Base-by-base conservation (phyloP, 2,113 vertebrate species). In the Jacana jacana region DNA sequence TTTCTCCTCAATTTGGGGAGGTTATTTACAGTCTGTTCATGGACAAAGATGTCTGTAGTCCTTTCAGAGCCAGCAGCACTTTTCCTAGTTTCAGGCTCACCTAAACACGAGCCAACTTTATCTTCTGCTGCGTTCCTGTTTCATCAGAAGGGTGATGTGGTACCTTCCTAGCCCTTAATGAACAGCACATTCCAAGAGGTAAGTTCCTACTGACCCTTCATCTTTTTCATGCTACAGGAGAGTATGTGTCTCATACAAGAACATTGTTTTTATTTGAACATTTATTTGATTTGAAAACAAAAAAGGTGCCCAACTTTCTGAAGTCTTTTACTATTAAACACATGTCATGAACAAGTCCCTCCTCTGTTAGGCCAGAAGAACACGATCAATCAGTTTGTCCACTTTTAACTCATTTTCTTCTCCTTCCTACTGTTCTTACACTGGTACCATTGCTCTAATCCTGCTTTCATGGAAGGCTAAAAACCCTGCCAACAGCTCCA, bases 401-500 rank as follows among this genome's bases (percentile, higher is more conserved):
- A 6, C 33, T 89, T 66, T 76, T 65, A 88, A 63, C 57, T 78
- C 37, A 31, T 68, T 81, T 78, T 73, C 51, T 44, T 85, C 37
- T 80, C 35, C 40, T 60, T 80, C 54, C 65, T 49, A 12, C 57
- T 63, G 73, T 70, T 81, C 65, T 84, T 44, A 76, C 42, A n/a
- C 35, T 71, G 51, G 76, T 75, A 84, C 58, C 11, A 40, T 22
- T 63, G 37, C 69, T 84, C 73, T 84, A 71, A 84, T 72, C 69
- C 65, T 86, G 57, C 77, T 95, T 44, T 65, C 86, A 79, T 18
- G 18, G 70, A 91, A 85, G 78, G 73, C 70, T 87, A 37, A 79
- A 75, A 80, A 46, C 9, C 75, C 88, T 96, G 92, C 92, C 81
- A 79, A 49, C 4, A 91, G 80, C 91, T 93, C 83, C 95, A 92